Evolutionary conservation across 1,140 invertebrate genomes (phyloP).

Genomic region (Aphelinus atriplicis): DNA sequence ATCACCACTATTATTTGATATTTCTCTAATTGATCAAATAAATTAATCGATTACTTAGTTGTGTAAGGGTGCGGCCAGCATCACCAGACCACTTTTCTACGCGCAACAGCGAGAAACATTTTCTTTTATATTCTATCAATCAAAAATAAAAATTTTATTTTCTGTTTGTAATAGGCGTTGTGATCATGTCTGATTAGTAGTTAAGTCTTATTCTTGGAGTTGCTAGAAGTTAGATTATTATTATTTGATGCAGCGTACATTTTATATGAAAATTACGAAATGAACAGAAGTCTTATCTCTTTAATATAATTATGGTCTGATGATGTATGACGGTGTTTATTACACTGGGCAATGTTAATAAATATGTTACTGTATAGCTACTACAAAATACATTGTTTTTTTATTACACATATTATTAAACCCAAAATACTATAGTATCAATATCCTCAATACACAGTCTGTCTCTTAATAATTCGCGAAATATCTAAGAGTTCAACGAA

Average conservation of each 20-base stretch:
- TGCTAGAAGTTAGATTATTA: constrained; percentile 8
- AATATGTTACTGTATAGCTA: constrained; percentile 44
- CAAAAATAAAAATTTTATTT: constrained; percentile 30
- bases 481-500: too few relatives aligned
- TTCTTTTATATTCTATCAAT: constrained; percentile 10
- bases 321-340: constrained; percentile 48
- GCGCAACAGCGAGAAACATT: too few relatives aligned
- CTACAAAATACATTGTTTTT: too few relatives aligned
- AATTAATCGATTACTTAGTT: constrained; percentile 58
- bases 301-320: constrained; percentile 45
- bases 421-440: too few relatives aligned
- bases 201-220: constrained; percentile 15
- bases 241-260: constrained; percentile 15
- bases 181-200: constrained; percentile 22
- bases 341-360: constrained; percentile 54
- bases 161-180: constrained; percentile 25
- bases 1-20: constrained; percentile 61
- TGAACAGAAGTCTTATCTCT: constrained; percentile 9
- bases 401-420: too few relatives aligned
- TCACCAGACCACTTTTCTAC: constrained; percentile 47
- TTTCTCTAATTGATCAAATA: constrained; percentile 60
- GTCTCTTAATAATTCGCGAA: too few relatives aligned
- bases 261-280: neutral
- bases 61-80: constrained; percentile 55
- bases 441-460: too few relatives aligned